These are phyloP conservation scores for Timandra comae DNA, from an alignment of 2,888 invertebrate species.

Conservation along the genomic window DNA sequence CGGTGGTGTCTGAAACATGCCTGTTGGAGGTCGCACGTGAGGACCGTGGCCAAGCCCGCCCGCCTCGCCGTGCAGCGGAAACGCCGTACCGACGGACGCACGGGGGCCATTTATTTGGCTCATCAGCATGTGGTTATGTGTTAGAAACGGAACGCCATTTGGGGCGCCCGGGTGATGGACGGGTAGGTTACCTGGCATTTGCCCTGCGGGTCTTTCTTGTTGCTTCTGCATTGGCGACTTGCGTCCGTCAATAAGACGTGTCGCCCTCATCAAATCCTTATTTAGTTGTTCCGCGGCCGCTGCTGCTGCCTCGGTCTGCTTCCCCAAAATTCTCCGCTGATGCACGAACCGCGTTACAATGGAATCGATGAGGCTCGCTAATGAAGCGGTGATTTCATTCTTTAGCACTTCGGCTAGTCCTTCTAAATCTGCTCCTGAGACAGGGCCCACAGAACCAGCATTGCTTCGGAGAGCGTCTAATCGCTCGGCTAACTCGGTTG, in stretches of 20 bases:
- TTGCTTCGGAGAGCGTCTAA: constrained; percentile 85
- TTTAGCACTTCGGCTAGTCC: constrained; percentile 94
- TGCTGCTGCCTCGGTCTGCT: constrained; percentile 86
- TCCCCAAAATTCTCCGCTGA: constrained; percentile 84
- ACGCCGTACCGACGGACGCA: constrained; percentile 79
- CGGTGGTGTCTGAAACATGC: constrained; percentile 90
- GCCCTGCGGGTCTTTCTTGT: constrained; percentile 77
- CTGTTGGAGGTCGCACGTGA: constrained; percentile 79
- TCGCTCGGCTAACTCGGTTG: constrained; percentile 86
- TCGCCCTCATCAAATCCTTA: constrained; percentile 89
- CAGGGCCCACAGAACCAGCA: constrained; percentile 80
- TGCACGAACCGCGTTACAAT: constrained; percentile 91
- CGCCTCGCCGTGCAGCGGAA: constrained; percentile 83
- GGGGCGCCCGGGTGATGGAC: constrained; percentile 66
- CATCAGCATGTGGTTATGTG: constrained; percentile 65
- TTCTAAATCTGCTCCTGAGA: constrained; percentile 88
- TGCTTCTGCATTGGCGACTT: constrained; percentile 87
- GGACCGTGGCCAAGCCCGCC: constrained; percentile 59
- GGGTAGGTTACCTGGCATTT: constrained; percentile 77
- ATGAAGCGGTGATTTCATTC: constrained; percentile 89
- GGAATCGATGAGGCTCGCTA: constrained; percentile 91
- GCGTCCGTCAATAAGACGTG: constrained; percentile 88
- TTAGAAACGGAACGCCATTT: constrained; percentile 62
- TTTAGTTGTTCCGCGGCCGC: constrained; percentile 90
- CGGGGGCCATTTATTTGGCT: constrained; percentile 78